phyloP scores from a whole-genome alignment of 2,888 invertebrate genomes.

The Siphlonurus alternatus region DNA sequence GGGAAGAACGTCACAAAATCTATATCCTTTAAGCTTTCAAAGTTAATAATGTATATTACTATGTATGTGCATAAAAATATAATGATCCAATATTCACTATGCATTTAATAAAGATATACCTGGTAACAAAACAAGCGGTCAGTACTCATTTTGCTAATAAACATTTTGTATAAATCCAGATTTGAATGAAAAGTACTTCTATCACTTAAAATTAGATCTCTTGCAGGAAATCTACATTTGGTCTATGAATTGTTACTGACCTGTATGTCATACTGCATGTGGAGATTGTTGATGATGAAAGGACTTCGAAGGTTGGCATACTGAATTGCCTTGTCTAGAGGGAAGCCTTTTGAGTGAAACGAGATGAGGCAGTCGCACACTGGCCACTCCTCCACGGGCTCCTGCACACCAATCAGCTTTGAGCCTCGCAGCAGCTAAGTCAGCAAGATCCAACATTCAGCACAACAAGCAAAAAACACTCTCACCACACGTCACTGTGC shows the following conservation, averaged over 20 bases:
- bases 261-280: conserved; percentile 96
- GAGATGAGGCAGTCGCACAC: conserved; percentile 94
- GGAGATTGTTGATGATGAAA: conserved; percentile 94
- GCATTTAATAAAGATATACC: too few species aligned
- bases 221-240: conserved; percentile 3
- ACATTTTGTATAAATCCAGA: conserved; percentile 9
- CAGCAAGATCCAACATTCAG: neutral
- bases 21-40: too few species aligned
- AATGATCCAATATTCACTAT: too few species aligned
- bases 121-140: too few species aligned
- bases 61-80: too few species aligned
- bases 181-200: neutral
- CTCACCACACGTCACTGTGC: neutral
- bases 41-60: too few species aligned
- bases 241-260: conserved; percentile 30
- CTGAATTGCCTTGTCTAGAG: conserved; percentile 91
- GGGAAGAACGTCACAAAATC: too few species aligned
- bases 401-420: conserved; percentile 31
- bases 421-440: neutral
- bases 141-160: too few species aligned
- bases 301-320: conserved; percentile 89
- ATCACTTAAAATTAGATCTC: neutral
- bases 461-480: neutral
- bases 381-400: conserved; percentile 96
- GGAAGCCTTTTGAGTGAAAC: conserved; percentile 97